Base-by-base conservation (phyloP, 2,113 vertebrate species). In the Chloropsis cyanopogon region DNA sequence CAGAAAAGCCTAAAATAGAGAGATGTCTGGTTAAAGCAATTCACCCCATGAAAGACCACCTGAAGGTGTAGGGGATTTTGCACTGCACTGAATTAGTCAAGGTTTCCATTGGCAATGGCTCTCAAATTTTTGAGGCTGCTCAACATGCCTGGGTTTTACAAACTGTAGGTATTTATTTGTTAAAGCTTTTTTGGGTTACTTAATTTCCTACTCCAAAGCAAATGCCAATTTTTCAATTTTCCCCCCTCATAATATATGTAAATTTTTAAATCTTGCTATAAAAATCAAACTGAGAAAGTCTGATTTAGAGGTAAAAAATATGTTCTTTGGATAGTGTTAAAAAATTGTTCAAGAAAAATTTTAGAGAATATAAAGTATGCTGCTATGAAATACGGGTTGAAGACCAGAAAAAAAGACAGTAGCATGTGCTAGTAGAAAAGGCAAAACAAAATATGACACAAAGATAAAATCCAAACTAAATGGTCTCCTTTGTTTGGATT, bases 21-120 rank as follows among this genome's bases (percentile, higher is more conserved):
- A 90, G 54, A 77, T 73, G 18, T 66, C 61, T 86, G 85, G 37
- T 63, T 54, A 86, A 82, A 90, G 42, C 50, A 92, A 90, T 90
- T 80, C 42, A 80, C 10, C 21, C 22, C 2, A 3, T 46, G 59
- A 82, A 89, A 88, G 63, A 77, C 39, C 71, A 93, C 82, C 82
- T 95, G 71, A 94, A 93, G n/a, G 8, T 64, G 24, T 52, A 93
- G 75, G 63, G 42, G 71, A 73, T 93, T 95, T 93, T 94, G 71
- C 71, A 83, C 59, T 57, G 39, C 50, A 14, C 25, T 46, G 60
- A 83, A 73, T 35, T 59, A 52, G 82, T 85, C 71, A 88, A 78
- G 71, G 28, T 71, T 94, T 92, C 90, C 54, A 86, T 2, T 88
- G 78, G 63, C 35, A 13, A 59, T 50, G 11, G 42, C 42, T 80